Percentiles rank a stretch among this genome's conserved stretches.
Conservation (phyloP, 2,113 vertebrate genomes). For the Pollimyrus isidori region DNA sequence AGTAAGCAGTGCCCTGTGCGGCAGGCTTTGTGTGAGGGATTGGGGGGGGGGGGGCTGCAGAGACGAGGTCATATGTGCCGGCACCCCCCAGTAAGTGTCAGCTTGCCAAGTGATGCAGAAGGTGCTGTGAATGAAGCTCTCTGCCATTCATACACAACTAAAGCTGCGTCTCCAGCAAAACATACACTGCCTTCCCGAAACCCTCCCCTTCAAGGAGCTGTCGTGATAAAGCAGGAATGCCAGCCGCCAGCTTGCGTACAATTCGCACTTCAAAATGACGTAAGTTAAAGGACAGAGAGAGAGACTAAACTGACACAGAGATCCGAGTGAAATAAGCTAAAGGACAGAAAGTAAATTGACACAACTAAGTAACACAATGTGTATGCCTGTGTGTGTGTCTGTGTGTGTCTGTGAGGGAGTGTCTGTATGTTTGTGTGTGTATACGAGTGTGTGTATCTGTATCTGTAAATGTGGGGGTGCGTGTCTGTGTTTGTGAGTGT, state of each 20-base stretch:
- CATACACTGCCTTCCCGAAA: background rate
- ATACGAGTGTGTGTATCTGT: background rate
- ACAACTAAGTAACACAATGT: conserved; percentile 33
- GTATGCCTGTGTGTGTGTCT: conserved; percentile 38
- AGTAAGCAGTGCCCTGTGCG: background rate
- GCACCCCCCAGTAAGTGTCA: background rate
- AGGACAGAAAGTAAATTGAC: background rate
- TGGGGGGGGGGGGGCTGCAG: no score
- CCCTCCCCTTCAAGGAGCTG: background rate
- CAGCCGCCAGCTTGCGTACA: background rate
- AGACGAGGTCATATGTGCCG: background rate
- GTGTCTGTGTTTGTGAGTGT: conserved; percentile 47
- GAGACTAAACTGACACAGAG: background rate
- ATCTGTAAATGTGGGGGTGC: conserved; percentile 3
- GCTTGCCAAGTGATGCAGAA: background rate
- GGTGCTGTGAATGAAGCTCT: background rate
- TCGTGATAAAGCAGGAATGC: conserved; percentile 7
- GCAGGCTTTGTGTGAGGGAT: background rate
- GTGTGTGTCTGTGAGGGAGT: no score
- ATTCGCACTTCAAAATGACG: background rate
- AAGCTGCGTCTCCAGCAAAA: background rate
- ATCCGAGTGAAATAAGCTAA: background rate
- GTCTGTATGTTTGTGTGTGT: conserved; percentile 13
- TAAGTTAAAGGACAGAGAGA: background rate
- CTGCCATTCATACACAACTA: background rate